Percentiles rank a stretch among this genome's conserved stretches.
Conservation (phyloP, 2,113 vertebrate species). For the Erinaceus europaeus region DNA sequence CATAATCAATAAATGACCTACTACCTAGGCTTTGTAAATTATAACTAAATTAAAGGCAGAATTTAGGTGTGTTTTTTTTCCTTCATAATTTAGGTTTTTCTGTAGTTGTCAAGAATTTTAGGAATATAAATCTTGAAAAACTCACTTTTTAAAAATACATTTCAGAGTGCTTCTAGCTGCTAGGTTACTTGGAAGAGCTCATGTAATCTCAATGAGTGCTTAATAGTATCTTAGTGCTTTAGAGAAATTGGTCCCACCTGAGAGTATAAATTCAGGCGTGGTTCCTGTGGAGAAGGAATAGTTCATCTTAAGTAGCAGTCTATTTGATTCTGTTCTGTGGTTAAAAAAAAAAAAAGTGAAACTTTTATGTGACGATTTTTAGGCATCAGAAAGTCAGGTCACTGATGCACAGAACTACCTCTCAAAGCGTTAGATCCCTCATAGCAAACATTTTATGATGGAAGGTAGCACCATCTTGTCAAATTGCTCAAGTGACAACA, state of each 20-base stretch:
- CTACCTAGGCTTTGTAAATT: slow-evolving; percentile 10
- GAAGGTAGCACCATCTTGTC: slow-evolving; percentile 86
- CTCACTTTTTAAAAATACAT: too few relatives aligned
- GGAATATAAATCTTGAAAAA: too few relatives aligned
- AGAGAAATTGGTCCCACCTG: neutral
- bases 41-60: neutral
- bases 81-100: too few relatives aligned
- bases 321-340: slow-evolving; percentile 10
- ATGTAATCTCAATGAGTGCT: neutral
- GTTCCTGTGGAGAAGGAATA: neutral
- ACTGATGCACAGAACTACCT: slow-evolving; percentile 87
- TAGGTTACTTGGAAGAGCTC: neutral
- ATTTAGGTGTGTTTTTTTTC: neutral
- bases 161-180: too few relatives aligned
- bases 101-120: too few relatives aligned
- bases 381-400: slow-evolving; percentile 50
- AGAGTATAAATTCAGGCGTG: neutral
- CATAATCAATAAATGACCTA: neutral
- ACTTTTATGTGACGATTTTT: slow-evolving; percentile 66
- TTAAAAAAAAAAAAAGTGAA: slow-evolving; percentile 36
- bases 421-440: slow-evolving; percentile 81
- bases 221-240: neutral
- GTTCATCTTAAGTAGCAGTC: neutral
- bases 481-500: slow-evolving; percentile 82
- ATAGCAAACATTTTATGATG: slow-evolving; percentile 82